A percentile compares a stretch with the other conserved stretches of the same genome.
phyloP scores from a whole-genome alignment of 2,888 invertebrate species.

The Choreutis nemorana region DNA sequence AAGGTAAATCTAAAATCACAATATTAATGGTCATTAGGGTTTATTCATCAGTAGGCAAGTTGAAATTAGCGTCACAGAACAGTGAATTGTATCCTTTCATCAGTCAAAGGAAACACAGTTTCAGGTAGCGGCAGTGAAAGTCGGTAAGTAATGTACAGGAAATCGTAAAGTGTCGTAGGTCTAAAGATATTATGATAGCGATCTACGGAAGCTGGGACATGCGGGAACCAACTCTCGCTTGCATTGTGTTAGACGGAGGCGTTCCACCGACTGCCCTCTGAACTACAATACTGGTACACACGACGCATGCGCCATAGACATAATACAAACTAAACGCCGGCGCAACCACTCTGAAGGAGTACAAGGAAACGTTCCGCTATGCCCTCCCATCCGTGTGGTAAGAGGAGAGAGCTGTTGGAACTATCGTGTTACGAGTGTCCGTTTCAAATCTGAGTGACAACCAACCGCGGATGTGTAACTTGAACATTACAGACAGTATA shows the following conservation, averaged over 20 bases:
- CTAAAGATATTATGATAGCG: conserved; percentile 30
- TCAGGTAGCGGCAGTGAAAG: conserved; percentile 19
- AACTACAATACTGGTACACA: conserved; percentile 36
- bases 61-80: too few species aligned
- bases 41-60: too few species aligned
- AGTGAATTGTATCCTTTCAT: conserved; percentile 8
- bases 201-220: conserved; percentile 40
- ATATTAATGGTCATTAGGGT: too few species aligned
- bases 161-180: too few species aligned
- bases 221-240: conserved; percentile 45
- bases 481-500: conserved; percentile 30
- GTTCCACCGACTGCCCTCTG: conserved; percentile 45
- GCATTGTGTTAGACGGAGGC: conserved; percentile 43
- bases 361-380: conserved; percentile 60
- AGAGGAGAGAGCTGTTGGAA: conserved; percentile 51
- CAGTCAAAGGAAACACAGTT: conserved; percentile 11
- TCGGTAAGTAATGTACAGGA: too few species aligned
- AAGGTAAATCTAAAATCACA: too few species aligned
- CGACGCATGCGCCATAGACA: conserved; percentile 21
- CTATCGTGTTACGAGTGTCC: conserved; percentile 46
- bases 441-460: conserved; percentile 39
- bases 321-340: conserved; percentile 37
- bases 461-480: conserved; percentile 52
- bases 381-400: conserved; percentile 44
- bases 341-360: conserved; percentile 21